Evolutionary conservation across 2,113 vertebrate genomes (phyloP).

Genomic region (Rattus rattus): DNA sequence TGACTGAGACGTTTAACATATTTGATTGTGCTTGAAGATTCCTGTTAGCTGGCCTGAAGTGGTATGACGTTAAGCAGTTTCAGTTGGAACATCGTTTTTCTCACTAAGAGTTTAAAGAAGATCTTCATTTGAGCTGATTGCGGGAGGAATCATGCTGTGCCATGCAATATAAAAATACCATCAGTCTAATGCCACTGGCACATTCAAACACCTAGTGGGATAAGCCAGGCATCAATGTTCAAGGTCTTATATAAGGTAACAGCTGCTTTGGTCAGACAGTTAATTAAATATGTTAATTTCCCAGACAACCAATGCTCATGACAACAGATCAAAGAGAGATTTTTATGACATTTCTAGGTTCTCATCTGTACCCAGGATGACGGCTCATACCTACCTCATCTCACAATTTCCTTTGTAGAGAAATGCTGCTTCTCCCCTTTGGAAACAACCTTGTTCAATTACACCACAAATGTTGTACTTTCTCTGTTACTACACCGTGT

Average conservation of each 20-base stretch:
- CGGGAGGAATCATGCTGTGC: slow-evolving; percentile 84
- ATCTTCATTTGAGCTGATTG: slow-evolving; percentile 85
- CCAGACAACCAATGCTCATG: slow-evolving; percentile 88
- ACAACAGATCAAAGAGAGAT: slow-evolving; percentile 86
- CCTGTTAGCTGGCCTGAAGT: slow-evolving; percentile 78
- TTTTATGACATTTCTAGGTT: slow-evolving; percentile 90
- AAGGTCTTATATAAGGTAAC: slow-evolving; percentile 91
- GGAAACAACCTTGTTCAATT: slow-evolving; percentile 75
- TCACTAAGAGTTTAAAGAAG: slow-evolving; percentile 88
- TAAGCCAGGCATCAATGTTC: slow-evolving; percentile 82
- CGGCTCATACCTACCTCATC: slow-evolving; percentile 80
- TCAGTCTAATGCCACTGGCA: slow-evolving; percentile 88
- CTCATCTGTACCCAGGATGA: slow-evolving; percentile 81
- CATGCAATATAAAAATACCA: slow-evolving; percentile 82
- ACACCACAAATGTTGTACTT: slow-evolving; percentile 76
- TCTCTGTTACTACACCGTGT: slow-evolving; percentile 52
- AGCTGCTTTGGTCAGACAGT: slow-evolving; percentile 92
- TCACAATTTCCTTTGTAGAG: slow-evolving; percentile 70
- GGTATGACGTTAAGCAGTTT: slow-evolving; percentile 83
- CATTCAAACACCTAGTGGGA: slow-evolving; percentile 84
- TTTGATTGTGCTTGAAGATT: slow-evolving; percentile 71
- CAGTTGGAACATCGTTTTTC: slow-evolving; percentile 70
- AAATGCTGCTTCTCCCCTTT: slow-evolving; percentile 71
- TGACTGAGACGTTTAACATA: slow-evolving; percentile 69
- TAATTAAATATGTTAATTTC: slow-evolving; percentile 93